phyloP scores from a whole-genome alignment of 2,113 vertebrate species.

The Pristiophorus japonicus region DNA sequence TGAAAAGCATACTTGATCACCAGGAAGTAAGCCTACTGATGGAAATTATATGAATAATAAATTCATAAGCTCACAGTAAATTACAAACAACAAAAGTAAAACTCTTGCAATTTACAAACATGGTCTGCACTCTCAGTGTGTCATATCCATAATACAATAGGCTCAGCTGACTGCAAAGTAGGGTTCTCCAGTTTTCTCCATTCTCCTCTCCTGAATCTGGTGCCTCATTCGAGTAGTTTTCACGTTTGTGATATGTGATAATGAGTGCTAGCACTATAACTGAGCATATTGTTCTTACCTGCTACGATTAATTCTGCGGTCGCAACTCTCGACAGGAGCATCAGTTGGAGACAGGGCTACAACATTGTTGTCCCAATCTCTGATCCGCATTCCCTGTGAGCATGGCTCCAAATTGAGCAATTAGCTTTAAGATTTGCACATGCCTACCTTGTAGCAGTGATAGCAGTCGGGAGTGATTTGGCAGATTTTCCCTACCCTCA shows the following conservation, averaged over 20 bases:
- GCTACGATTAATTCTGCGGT: not conserved
- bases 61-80: not conserved
- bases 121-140: not conserved
- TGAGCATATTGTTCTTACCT: not conserved
- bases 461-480: not conserved
- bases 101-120: not conserved
- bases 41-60: not conserved
- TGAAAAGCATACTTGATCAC: no score
- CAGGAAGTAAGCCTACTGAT: not conserved
- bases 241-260: not conserved
- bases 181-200: not conserved
- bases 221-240: not conserved
- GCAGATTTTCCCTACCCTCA: not conserved
- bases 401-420: not conserved
- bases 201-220: not conserved
- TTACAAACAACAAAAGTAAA: not conserved
- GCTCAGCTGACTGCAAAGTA: not conserved
- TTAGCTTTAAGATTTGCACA: not conserved
- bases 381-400: not conserved
- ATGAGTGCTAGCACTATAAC: not conserved
- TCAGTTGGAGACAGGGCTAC: not conserved
- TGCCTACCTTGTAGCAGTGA: not conserved
- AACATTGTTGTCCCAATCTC: not conserved
- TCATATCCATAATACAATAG: not conserved
- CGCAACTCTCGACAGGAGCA: not conserved